Evolutionary conservation across 2,113 vertebrate genomes (phyloP).

Genomic region (Centropus bengalensis): DNA sequence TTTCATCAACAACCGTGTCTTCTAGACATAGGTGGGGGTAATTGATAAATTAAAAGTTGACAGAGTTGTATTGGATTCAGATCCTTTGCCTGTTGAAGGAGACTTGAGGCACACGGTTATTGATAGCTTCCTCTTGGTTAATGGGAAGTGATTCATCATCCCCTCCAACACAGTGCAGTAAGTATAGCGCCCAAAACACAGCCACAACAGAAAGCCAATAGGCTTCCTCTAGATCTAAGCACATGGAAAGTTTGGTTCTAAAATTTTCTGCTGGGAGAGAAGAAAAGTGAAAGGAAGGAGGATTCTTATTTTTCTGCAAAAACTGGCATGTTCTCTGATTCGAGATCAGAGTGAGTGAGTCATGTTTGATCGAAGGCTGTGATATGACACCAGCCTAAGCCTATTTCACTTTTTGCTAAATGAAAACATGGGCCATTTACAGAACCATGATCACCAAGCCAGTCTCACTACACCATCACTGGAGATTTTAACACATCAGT

Average conservation of each 20-base stretch:
- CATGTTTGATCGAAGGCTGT: constrained; percentile 24
- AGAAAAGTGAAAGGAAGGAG: neutral
- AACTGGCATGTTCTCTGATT: neutral
- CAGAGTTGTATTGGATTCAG: neutral
- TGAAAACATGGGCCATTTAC: neutral
- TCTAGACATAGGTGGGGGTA: neutral
- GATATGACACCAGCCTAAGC: neutral
- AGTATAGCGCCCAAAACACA: neutral
- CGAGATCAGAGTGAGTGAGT: neutral
- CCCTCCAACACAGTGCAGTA: neutral
- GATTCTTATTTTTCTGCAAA: neutral
- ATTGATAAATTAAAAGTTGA: neutral
- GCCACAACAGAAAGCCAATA: neutral
- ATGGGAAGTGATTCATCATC: neutral
- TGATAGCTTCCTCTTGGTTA: neutral
- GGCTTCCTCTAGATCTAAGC: neutral
- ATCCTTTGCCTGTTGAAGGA: neutral
- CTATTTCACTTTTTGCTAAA: neutral
- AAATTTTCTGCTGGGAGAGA: neutral
- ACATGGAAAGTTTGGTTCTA: neutral
- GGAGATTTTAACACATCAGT: neutral
- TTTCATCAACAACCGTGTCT: neutral
- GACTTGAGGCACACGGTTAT: neutral
- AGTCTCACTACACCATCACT: neutral
- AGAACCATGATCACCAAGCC: neutral